Evolutionary conservation across 2,113 vertebrate genomes (phyloP), one percentile per base, ranked within the genome.

Genomic region (Halcyon malimbica): DNA sequence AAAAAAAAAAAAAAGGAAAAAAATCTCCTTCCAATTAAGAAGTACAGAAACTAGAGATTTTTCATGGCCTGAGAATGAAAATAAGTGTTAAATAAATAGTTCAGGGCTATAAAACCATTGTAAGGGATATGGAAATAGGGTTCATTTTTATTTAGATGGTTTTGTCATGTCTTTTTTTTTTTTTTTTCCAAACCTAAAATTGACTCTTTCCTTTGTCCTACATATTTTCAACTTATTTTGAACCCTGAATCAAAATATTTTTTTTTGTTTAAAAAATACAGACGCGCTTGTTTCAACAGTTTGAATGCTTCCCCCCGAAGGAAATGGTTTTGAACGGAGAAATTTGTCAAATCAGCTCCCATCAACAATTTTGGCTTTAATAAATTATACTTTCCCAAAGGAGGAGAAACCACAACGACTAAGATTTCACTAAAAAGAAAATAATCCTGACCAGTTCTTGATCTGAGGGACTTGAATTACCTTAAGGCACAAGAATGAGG

Each of bases 331-430:
- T 44, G n/a, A 85, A 69, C 13, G 3, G 33, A 59, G 70, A 91
- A 68, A 93, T 90, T 81, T 81, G 87, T 81, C 83, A 83, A 46
- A 79, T 83, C 56, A 83, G 77, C 73, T 89, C 77, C 77, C 39
- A 37, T 67, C 63, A 90, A 85, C 65, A 64, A 63, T 54, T 84
- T 77, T 60, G 64, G 65, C 64, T 77, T 69, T 59, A 39, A 78
- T 26, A 90, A 88, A 78, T 73, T 37, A 37, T n/a, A 37, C 37
- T 69, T 28, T 67, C 48, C 39, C 33, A 60, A 60, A 51, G 56
- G 65, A 19, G 85, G 77, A 81, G 70, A 53, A 73, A 69, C 65
- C 12, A 0, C 87, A 85, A 53, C 37, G 71, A 62, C 31, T 21
- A 68, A 37, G 3, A 39, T 42, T 67, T 24, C 31, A 59, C 18